Evolutionary conservation across 1,140 invertebrate genomes (phyloP).

Genomic region (Ericerus pela): DNA sequence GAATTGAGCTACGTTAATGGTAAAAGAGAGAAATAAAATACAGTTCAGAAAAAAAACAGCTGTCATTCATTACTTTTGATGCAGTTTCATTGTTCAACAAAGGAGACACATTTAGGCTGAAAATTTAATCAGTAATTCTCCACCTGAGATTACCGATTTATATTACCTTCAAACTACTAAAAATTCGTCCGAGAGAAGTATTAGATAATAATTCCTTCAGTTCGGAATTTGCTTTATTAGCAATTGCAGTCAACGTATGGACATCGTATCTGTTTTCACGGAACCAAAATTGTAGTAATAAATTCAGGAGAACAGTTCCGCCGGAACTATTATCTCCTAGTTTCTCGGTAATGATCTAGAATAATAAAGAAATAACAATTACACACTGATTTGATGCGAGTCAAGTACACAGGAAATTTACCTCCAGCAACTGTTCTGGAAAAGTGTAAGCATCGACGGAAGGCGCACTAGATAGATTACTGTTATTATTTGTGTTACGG

Average conservation of each 20-base stretch:
- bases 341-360: not conserved
- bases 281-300: conserved; percentile 75
- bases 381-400: not conserved
- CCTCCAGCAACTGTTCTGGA: not conserved
- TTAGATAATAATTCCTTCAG: conserved; percentile 68
- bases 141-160: too few relatives aligned
- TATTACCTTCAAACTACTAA: conserved; percentile 52
- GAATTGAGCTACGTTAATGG: too few relatives aligned
- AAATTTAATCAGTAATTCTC: too few relatives aligned
- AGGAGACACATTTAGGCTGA: too few relatives aligned
- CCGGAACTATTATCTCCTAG: conserved; percentile 12
- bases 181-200: conserved; percentile 64
- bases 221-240: conserved; percentile 63
- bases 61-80: too few relatives aligned
- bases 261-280: conserved; percentile 71
- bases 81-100: too few relatives aligned
- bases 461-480: not conserved
- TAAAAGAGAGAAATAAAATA: too few relatives aligned
- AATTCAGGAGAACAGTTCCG: conserved; percentile 46
- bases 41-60: too few relatives aligned
- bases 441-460: conserved; percentile 3
- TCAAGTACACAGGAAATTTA: not conserved
- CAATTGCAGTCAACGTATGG: conserved; percentile 58
- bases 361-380: not conserved
- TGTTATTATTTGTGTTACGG: not conserved